Evolutionary conservation across 2,113 vertebrate species (phyloP).

Genomic region (Oryzias curvinotus): DNA sequence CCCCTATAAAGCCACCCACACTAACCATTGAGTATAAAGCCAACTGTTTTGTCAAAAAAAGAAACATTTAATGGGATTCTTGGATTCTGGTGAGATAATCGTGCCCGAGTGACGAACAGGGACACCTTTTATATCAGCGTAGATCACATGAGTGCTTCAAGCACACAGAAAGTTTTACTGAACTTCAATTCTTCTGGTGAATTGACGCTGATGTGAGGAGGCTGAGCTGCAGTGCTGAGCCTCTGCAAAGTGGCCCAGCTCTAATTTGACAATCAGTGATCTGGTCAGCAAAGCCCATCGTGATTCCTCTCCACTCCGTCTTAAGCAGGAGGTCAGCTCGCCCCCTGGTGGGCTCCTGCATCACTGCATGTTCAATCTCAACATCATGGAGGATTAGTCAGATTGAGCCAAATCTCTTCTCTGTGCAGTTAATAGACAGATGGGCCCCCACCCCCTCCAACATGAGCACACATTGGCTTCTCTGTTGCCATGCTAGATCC

Average conservation of each 20-base stretch:
- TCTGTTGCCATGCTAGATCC: slow-evolving; percentile 9
- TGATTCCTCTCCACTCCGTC: not conserved
- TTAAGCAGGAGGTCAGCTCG: slow-evolving; percentile 6
- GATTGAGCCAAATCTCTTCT: slow-evolving; percentile 68
- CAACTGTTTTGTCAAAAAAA: too few relatives aligned
- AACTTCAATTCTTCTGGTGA: too few relatives aligned
- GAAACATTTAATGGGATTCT: too few relatives aligned
- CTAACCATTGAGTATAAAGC: too few relatives aligned
- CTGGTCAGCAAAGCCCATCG: not conserved
- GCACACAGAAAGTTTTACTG: too few relatives aligned
- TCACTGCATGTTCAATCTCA: slow-evolving; percentile 18
- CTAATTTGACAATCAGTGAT: slow-evolving; percentile 45
- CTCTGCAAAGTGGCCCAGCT: slow-evolving; percentile 18
- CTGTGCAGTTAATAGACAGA: slow-evolving; percentile 71
- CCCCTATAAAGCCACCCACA: too few relatives aligned
- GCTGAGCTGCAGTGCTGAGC: slow-evolving; percentile 19
- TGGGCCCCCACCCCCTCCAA: slow-evolving; percentile 48
- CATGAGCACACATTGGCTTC: not conserved
- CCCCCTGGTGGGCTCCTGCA: slow-evolving; percentile 39
- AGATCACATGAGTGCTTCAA: too few relatives aligned
- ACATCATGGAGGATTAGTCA: slow-evolving; percentile 62
- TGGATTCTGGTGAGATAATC: too few relatives aligned
- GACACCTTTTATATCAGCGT: too few relatives aligned
- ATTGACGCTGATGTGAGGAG: slow-evolving; percentile 44
- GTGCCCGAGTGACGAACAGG: too few relatives aligned